Base-by-base conservation (phyloP, 2,797 vertebrate genomes). In the Lutjanus campechanus region DNA sequence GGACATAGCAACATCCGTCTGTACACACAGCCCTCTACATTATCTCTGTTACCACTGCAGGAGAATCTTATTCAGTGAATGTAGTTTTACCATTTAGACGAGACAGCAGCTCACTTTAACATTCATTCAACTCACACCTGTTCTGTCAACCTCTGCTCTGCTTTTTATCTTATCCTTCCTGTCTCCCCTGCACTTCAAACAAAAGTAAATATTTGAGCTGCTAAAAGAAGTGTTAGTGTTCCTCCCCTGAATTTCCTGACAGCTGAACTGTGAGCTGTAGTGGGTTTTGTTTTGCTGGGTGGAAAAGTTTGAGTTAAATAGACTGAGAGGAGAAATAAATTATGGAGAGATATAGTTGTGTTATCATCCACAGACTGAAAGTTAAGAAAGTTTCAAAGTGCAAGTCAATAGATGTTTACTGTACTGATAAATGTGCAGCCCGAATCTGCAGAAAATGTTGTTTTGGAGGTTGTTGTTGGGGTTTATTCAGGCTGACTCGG, bases 151-250 rank as follows among this genome's bases (percentile, higher is more conserved):
- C 77, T 77, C 76, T 80, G 68, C 69, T 76, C 76, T 53, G 13
- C 77, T 61, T 66, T 81, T 78, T 70, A 56, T 86, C 79, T 79
- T 9, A 69, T 77, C 72, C 83, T 54, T 63, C 75, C 65, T 7
- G 55, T 80, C 79, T 88, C 72, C 68, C 47, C 59, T 51, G 8
- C 50, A 76, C 91, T 81, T 85, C 85, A 89, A 87, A 84, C 79
- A 16, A 86, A 87, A 84, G 89, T 85, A 88, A 91, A 91, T 92
- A 90, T 90, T 91, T 87, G 79, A 89, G 88, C 76, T 79, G 73
- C 79, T 81, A n/a, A 73, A 66, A 88, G 88, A 88, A 75, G 81
- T 61, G 68, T 77, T 75, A 16, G 80, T 13, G 58, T 76, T 75
- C 64, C 55, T 83, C 70, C 69, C 22, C 55, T 40, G 79, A 70